Evolutionary conservation across 2,113 vertebrate genomes (phyloP).

Genomic region (Tachuris rubrigastra): DNA sequence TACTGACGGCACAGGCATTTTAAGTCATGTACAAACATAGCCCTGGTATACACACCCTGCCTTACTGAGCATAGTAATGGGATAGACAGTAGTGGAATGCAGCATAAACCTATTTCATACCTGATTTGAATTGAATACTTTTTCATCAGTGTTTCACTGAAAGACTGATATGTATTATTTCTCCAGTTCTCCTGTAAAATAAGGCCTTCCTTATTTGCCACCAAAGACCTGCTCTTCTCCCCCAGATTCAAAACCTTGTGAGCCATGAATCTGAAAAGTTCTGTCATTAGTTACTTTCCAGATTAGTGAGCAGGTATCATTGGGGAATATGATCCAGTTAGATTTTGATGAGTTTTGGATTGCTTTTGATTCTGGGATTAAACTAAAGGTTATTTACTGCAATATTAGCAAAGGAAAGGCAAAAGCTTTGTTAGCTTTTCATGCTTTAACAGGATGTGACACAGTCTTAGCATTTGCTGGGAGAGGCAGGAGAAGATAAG

Average conservation of each 20-base stretch:
- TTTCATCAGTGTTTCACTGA: neutral
- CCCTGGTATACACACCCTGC: slow-evolving; percentile 28
- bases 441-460: slow-evolving; percentile 47
- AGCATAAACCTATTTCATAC: slow-evolving; percentile 8
- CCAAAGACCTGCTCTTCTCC: neutral
- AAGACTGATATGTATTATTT: neutral
- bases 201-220: neutral
- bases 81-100: slow-evolving; percentile 29
- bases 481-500: slow-evolving; percentile 28
- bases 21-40: slow-evolving; percentile 46
- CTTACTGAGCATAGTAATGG: neutral
- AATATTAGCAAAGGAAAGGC: neutral
- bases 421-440: slow-evolving; percentile 8
- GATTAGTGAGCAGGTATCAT: neutral
- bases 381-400: neutral
- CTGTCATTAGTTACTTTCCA: neutral
- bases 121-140: neutral
- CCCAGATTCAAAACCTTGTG: neutral
- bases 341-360: neutral
- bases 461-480: slow-evolving; percentile 8
- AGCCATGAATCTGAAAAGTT: neutral
- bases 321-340: neutral
- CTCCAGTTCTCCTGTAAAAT: neutral
- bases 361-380: neutral
- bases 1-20: neutral